phyloP scores from a whole-genome alignment of 2,797 vertebrate genomes.

The Discoglossus pictus region DNA sequence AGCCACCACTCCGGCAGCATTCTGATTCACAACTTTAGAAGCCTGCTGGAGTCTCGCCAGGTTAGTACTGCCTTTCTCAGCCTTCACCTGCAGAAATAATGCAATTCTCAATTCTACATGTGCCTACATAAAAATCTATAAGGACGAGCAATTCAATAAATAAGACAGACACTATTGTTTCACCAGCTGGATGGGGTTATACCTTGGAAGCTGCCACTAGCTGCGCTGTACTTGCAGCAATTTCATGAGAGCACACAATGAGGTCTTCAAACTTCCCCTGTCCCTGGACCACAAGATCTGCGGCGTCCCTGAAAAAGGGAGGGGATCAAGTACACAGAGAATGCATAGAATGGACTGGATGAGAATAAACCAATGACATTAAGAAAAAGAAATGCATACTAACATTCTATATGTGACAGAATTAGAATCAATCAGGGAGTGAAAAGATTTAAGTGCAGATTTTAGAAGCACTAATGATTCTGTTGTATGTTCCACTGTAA shows the following conservation, averaged over 20 bases:
- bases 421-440: too few relatives aligned
- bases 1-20: constrained; percentile 88
- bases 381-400: too few relatives aligned
- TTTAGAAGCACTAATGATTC: too few relatives aligned
- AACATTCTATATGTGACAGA: too few relatives aligned
- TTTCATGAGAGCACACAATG: constrained; percentile 96
- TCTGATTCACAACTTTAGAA: constrained; percentile 89
- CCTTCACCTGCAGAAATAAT: constrained; percentile 83
- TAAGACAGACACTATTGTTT: background rate
- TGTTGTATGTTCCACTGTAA: too few relatives aligned
- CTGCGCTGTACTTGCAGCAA: constrained; percentile 94
- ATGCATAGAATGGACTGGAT: background rate
- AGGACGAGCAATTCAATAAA: background rate
- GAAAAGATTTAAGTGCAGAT: too few relatives aligned
- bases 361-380: too few relatives aligned
- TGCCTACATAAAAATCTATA: background rate
- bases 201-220: constrained; percentile 97
- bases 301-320: constrained; percentile 80
- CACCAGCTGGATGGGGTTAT: background rate
- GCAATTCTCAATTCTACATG: background rate
- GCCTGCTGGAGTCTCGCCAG: constrained; percentile 85
- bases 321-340: constrained; percentile 6
- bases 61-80: constrained; percentile 90
- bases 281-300: constrained; percentile 91
- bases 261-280: constrained; percentile 94